Percentiles rank a stretch among this genome's conserved stretches.
Evolutionary conservation across 2,113 vertebrate species (phyloP).

Genomic region (Dolichotis patagonum): DNA sequence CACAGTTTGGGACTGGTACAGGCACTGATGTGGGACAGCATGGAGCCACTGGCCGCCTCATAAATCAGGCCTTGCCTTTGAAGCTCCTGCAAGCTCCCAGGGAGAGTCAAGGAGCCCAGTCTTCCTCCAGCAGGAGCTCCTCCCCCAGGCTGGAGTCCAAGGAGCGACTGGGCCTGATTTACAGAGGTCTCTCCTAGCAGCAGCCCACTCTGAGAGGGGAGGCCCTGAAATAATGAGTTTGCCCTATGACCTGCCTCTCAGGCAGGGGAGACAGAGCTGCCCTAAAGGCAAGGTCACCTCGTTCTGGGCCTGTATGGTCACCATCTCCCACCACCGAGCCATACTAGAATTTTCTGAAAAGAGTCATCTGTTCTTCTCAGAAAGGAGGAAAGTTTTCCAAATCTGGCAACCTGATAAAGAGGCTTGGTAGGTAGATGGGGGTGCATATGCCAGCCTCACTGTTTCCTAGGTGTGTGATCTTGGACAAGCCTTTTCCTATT

Average conservation of each 20-base stretch:
- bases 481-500: neutral
- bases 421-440: accelerated
- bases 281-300: neutral
- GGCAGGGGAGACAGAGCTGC: constrained; percentile 28
- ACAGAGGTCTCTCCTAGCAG: constrained; percentile 20
- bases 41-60: constrained; percentile 56
- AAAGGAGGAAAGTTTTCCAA: neutral
- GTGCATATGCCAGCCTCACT: too few species aligned
- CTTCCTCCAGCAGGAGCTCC: neutral
- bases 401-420: neutral
- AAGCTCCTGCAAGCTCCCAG: constrained; percentile 45
- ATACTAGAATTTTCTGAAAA: constrained; percentile 1
- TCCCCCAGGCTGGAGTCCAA: constrained; percentile 6
- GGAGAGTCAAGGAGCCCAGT: neutral
- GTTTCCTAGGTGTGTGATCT: neutral
- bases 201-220: neutral
- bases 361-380: neutral
- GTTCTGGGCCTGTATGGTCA: neutral
- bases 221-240: constrained; percentile 41
- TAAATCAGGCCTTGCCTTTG: constrained; percentile 75
- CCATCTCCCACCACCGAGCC: accelerated
- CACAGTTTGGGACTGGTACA: neutral
- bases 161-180: constrained; percentile 61
- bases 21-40: constrained; percentile 52
- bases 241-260: constrained; percentile 56